A percentile compares a stretch with the other conserved stretches of the same genome.
These are phyloP conservation scores for Neotragus pygmaeus DNA, from an alignment of 2,113 vertebrate species.

Conservation along the genomic window DNA sequence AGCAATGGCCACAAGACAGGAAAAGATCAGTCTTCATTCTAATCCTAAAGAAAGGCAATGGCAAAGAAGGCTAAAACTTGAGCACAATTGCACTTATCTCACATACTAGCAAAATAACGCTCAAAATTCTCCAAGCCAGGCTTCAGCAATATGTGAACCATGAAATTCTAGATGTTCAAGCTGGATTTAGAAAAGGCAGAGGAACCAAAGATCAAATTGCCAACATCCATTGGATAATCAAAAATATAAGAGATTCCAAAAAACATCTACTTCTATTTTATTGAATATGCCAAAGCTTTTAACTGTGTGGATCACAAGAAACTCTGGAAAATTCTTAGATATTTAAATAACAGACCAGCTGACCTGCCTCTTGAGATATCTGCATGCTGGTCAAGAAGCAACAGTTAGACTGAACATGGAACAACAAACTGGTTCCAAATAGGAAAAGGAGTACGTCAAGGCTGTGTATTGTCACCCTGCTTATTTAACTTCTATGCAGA, in stretches of 20 bases:
- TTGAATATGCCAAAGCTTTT: background rate
- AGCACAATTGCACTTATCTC: background rate
- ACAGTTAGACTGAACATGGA: background rate
- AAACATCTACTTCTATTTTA: background rate
- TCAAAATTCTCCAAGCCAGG: background rate
- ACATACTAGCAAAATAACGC: background rate
- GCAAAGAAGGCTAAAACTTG: background rate
- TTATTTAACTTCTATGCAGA: background rate
- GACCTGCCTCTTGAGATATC: background rate
- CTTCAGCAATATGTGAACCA: background rate
- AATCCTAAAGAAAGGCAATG: background rate
- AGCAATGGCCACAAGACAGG: background rate
- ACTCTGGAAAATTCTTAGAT: background rate
- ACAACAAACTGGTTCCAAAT: background rate
- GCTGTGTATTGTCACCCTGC: background rate
- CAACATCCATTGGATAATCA: background rate
- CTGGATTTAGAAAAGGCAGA: background rate
- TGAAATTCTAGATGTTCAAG: background rate
- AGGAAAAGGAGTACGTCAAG: rapidly evolving
- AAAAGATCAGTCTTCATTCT: background rate
- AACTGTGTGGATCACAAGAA: background rate
- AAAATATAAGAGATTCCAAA: background rate
- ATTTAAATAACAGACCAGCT: background rate
- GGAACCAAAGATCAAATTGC: background rate
- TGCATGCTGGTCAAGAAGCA: background rate